Base-by-base conservation (phyloP, 2,113 vertebrate genomes). In the Lophius piscatorius region DNA sequence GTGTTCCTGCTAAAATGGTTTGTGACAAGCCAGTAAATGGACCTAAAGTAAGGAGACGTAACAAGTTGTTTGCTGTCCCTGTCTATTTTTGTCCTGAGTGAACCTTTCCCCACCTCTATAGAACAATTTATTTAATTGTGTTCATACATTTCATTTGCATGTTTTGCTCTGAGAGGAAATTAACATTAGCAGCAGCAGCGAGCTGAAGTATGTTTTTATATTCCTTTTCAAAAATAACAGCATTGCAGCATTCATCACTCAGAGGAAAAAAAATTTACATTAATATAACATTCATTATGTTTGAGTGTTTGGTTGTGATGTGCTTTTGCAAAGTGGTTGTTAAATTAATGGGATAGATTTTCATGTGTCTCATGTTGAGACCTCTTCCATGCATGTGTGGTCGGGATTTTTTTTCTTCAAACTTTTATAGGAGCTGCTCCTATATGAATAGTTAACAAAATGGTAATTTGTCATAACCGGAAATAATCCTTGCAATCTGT, bases 141-240 rank as follows among this genome's bases (percentile, higher is more conserved):
- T 80, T 67, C 75, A 54, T 63, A 80, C 66, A 64, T 82, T 85
- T 76, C 74, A 88, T 89, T 88, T 90, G 82, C 87, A 90, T 90
- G 84, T 84, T 89, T 80, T 77, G 78, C 80, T 84, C 72, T 83
- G 83, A 88, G 81, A 86, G 85, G 80, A 89, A 88, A 87, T 90
- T 85, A 88, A 80, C 84, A 87, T 85, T 57, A 82, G 84, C 85
- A 86, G 84, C 85, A 86, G 63, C 77, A 76, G 64, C 67, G 76
- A 78, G 72, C 77, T 89, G 76, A 89, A 90, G 88, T 88, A 76
- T 89, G 89, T 89, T 91, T 91, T 87, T 71, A n/a, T n/a, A 84
- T 64, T 81, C 79, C 87, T 89, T 86, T 91, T 88, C 82, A 89
- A 66, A 80, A 81, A 82, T 78, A 80, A 78, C 81, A 83, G 62